These are phyloP conservation scores for Rachycentron canadum DNA, from an alignment of 2,797 vertebrate species.

Conservation along the genomic window DNA sequence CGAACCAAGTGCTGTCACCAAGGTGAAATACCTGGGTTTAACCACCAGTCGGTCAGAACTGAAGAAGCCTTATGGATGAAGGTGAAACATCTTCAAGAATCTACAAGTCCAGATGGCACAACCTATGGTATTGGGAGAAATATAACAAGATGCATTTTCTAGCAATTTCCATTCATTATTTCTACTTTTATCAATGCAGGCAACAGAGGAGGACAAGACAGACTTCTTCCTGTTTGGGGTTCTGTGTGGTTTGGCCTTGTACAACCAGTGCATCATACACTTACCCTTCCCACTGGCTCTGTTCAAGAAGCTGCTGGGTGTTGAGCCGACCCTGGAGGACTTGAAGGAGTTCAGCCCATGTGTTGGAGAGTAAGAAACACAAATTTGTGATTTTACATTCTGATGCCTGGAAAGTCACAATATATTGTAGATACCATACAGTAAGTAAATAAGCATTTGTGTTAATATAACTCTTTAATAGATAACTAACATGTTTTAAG, in stretches of 20 bases:
- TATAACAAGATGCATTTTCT: neutral
- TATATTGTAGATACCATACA: neutral
- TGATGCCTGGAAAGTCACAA: neutral
- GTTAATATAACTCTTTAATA: neutral
- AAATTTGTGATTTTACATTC: neutral
- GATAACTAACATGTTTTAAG: constrained; percentile 65
- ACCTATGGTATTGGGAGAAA: too few species aligned
- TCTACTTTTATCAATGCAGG: constrained; percentile 55
- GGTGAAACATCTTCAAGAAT: too few species aligned
- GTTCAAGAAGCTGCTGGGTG: constrained; percentile 94
- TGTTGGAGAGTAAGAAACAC: constrained; percentile 81
- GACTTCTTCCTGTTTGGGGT: constrained; percentile 91
- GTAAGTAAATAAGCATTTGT: neutral
- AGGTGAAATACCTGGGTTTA: too few species aligned
- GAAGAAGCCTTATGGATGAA: too few species aligned
- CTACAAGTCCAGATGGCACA: too few species aligned
- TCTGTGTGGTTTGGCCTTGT: constrained; percentile 94
- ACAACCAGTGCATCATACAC: constrained; percentile 90
- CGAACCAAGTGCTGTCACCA: too few species aligned
- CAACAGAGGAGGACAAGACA: constrained; percentile 84
- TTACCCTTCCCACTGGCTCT: constrained; percentile 94
- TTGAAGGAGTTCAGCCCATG: constrained; percentile 89
- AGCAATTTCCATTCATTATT: neutral
- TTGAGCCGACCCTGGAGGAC: constrained; percentile 90
- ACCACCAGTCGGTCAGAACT: too few species aligned